Conservation (phyloP, 1,140 invertebrate species). For the Papilio polyxenes region DNA sequence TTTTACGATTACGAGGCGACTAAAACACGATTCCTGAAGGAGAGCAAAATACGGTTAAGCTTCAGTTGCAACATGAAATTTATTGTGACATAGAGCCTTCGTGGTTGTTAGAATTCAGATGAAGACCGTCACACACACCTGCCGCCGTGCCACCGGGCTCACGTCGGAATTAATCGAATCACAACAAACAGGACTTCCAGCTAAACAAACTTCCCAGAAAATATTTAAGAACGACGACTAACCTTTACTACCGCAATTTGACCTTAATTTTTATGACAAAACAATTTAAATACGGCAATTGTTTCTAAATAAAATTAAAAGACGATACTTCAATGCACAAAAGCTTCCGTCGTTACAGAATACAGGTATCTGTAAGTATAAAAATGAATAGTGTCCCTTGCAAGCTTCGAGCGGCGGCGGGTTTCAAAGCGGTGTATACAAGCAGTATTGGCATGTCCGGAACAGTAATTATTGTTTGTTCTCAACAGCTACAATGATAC, state of each 20-base stretch:
- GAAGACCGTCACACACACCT: background rate
- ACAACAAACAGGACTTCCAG: background rate
- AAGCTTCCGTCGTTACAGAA: background rate
- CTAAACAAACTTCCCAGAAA: no score
- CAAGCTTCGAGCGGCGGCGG: background rate
- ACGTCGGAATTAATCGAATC: background rate
- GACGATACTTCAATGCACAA: no score
- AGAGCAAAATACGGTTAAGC: background rate
- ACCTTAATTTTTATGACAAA: no score
- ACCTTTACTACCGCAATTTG: no score
- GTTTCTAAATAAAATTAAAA: no score
- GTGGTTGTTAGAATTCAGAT: background rate
- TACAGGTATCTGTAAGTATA: background rate
- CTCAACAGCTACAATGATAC: constrained; percentile 24
- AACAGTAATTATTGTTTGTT: constrained; percentile 45
- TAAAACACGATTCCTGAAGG: background rate
- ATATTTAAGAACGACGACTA: no score
- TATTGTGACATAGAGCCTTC: background rate
- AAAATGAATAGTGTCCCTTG: background rate
- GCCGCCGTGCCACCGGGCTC: background rate
- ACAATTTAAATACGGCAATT: no score
- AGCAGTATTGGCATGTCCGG: constrained; percentile 41
- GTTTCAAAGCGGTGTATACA: constrained; percentile 25
- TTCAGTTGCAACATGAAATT: background rate
- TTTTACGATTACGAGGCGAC: no score